These are phyloP conservation scores for Ophion obscuratus DNA, from an alignment of 2,888 invertebrate genomes.

Conservation along the genomic window DNA sequence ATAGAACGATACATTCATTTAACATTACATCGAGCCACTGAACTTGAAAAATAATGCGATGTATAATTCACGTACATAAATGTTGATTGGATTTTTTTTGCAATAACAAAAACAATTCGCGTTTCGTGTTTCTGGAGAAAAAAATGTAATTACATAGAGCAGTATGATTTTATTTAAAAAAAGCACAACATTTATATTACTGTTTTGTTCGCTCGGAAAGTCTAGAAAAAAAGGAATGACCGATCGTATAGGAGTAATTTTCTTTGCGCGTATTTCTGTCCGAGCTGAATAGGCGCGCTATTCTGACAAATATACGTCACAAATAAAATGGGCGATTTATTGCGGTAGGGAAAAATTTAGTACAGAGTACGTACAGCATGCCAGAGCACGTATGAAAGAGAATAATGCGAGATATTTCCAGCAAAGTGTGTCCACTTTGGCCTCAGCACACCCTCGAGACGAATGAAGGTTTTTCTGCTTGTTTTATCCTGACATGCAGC, in stretches of 20 bases:
- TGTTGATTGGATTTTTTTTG: not conserved
- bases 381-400: conserved; percentile 39
- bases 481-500: conserved; percentile 42
- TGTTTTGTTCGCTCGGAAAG: no score
- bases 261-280: not conserved
- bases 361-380: conserved; percentile 17
- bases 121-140: no score
- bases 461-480: conserved; percentile 62
- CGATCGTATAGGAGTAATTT: not conserved
- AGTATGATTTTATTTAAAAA: no score
- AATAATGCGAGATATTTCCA: conserved; percentile 67
- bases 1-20: no score
- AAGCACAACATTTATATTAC: no score
- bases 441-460: conserved; percentile 65
- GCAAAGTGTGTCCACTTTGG: conserved; percentile 68
- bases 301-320: conserved; percentile 12
- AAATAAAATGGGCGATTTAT: conserved; percentile 34
- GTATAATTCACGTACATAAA: no score
- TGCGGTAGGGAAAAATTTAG: conserved; percentile 18
- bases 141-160: no score
- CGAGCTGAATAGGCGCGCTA: conserved; percentile 8
- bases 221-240: no score
- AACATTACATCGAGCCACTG: no score
- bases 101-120: no score
- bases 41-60: no score